Conservation (phyloP, 2,113 vertebrate species). For the Tachycineta bicolor region DNA sequence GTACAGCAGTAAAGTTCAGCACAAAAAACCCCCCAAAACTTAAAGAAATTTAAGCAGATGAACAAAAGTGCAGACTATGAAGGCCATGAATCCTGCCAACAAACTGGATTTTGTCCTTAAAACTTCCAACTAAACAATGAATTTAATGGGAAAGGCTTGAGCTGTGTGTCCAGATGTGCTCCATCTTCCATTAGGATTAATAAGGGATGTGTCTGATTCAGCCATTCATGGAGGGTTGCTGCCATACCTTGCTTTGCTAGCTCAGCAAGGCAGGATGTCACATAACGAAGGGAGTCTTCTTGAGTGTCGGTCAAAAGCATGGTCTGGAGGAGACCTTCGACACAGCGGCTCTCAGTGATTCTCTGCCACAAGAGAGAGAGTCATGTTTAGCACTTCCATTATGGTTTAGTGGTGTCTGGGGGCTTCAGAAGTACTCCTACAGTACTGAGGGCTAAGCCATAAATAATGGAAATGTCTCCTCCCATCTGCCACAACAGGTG, state of each 20-base stretch:
- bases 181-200: neutral
- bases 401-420: neutral
- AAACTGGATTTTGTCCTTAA: neutral
- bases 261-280: constrained; percentile 67
- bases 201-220: neutral
- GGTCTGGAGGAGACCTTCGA: constrained; percentile 58
- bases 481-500: neutral
- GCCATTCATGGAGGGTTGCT: neutral
- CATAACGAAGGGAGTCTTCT: constrained; percentile 62
- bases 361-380: constrained; percentile 24
- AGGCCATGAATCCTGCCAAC: neutral
- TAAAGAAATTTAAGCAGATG: neutral
- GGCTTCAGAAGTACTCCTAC: neutral
- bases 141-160: neutral
- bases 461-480: neutral
- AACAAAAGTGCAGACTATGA: neutral
- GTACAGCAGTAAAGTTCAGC: neutral
- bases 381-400: neutral
- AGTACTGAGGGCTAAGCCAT: neutral
- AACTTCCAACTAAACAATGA: neutral
- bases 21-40: neutral
- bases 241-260: constrained; percentile 68
- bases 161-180: neutral
- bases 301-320: neutral
- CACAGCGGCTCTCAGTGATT: constrained; percentile 55